Conservation (phyloP, 2,113 vertebrate genomes). For the Tinamus guttatus region DNA sequence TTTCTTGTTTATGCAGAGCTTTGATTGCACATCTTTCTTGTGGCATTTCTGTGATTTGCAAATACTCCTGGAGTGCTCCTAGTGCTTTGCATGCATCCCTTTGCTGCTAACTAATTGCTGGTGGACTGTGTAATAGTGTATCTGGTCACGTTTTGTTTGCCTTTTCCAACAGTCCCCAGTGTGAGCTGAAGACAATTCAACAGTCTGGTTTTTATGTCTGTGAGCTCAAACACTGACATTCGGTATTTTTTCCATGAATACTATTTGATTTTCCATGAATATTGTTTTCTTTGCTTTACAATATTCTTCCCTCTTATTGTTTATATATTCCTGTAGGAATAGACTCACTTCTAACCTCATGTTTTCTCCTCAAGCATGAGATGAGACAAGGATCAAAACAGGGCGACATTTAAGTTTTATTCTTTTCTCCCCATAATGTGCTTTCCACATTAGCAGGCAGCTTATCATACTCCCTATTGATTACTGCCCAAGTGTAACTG, state of each 20-base stretch:
- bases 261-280: too few species aligned
- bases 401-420: background rate
- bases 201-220: background rate
- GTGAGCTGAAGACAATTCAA: background rate
- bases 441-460: background rate
- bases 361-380: background rate
- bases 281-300: background rate
- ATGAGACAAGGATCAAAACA: background rate
- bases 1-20: background rate
- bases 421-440: background rate
- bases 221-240: constrained; percentile 1
- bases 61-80: background rate
- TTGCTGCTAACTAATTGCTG: constrained; percentile 22
- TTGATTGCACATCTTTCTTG: background rate
- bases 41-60: background rate
- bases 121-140: background rate
- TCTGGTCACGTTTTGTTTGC: constrained; percentile 5
- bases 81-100: background rate
- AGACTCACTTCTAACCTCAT: background rate
- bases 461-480: background rate
- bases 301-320: background rate
- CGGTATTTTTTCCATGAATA: background rate
- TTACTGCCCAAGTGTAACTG: background rate
- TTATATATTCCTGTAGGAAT: background rate
- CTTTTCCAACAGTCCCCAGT: background rate